Evolutionary conservation across 2,113 vertebrate genomes (phyloP).

Genomic region (Alces alces): DNA sequence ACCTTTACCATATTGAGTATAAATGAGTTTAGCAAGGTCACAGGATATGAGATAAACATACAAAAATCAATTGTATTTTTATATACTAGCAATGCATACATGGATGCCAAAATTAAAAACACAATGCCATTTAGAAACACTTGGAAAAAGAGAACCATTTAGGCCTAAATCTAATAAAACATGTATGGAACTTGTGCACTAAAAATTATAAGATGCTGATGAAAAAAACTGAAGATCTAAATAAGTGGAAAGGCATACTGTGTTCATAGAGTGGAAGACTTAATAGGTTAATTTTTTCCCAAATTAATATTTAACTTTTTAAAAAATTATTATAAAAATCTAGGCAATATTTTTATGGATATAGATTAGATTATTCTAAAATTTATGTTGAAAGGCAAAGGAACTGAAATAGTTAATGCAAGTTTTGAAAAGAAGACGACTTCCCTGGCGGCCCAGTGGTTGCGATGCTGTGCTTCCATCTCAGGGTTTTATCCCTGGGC

Average conservation of each 20-base stretch:
- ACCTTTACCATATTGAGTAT: not conserved
- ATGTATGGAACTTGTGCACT: not conserved
- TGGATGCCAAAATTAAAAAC: not conserved
- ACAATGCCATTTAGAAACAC: not conserved
- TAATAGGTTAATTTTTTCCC: not conserved
- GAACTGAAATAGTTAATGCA: not conserved
- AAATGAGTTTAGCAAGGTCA: not conserved
- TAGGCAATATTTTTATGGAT: not conserved
- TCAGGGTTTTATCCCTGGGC: not conserved
- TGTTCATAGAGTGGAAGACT: not conserved
- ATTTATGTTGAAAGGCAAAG: not conserved
- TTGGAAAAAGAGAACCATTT: not conserved
- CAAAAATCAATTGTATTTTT: not conserved
- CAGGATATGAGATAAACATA: not conserved
- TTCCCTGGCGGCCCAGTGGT: not conserved
- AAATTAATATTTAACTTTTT: not conserved
- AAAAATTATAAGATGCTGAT: not conserved
- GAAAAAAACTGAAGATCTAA: not conserved
- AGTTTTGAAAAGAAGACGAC: not conserved
- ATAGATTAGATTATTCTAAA: not conserved
- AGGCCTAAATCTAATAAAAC: not conserved
- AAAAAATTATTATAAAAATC: not conserved
- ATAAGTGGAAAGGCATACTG: not conserved
- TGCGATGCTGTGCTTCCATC: rapidly evolving
- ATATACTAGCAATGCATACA: not conserved